phyloP scores from a whole-genome alignment of 1,140 invertebrate genomes.

The Cherax destructor region DNA sequence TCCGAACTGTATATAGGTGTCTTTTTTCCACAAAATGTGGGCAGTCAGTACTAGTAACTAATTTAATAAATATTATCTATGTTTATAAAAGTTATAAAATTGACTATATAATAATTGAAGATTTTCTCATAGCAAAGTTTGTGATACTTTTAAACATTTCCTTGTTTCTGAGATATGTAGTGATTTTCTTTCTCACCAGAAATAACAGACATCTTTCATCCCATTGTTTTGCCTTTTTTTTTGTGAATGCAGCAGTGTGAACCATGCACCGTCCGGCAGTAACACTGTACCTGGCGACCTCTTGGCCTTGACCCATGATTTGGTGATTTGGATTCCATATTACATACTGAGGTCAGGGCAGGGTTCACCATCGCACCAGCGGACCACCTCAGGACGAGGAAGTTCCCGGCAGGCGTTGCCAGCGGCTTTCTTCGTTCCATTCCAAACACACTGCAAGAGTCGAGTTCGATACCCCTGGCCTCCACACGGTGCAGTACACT shows the following conservation, averaged over 20 bases:
- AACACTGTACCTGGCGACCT: conserved; percentile 62
- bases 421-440: conserved; percentile 86
- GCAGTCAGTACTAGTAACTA: too few species aligned
- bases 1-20: too few species aligned
- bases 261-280: conserved; percentile 64
- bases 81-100: neutral
- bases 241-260: conserved; percentile 60
- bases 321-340: conserved; percentile 27
- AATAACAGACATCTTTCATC: conserved; percentile 13
- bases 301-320: conserved; percentile 47
- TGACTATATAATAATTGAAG: neutral
- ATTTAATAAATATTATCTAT: neutral
- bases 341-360: conserved; percentile 78
- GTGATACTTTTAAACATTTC: neutral
- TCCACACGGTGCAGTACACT: conserved; percentile 88
- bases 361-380: conserved; percentile 83
- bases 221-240: neutral
- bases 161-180: neutral
- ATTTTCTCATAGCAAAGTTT: neutral
- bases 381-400: conserved; percentile 84
- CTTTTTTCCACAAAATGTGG: too few species aligned
- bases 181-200: conserved; percentile 3
- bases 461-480: conserved; percentile 86
- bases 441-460: conserved; percentile 92
- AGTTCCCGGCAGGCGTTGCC: conserved; percentile 87